These are phyloP conservation scores for Pseudolaguvia tuberculata DNA, from an alignment of 2,113 vertebrate genomes.

Conservation along the genomic window DNA sequence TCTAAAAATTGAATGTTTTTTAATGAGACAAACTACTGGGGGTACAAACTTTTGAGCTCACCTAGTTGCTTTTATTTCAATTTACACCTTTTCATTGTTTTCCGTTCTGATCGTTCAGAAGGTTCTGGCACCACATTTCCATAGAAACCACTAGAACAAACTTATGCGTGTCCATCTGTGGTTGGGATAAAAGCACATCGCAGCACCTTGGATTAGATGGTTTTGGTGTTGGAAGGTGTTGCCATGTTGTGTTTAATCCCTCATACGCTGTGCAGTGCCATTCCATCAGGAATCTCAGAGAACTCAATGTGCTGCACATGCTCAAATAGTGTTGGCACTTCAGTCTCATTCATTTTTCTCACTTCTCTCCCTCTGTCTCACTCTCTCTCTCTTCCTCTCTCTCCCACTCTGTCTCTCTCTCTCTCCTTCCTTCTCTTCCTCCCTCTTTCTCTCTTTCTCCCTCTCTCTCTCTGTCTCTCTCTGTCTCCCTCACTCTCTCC, in stretches of 20 bases:
- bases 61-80: not conserved
- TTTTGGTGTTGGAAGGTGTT: not conserved
- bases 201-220: not conserved
- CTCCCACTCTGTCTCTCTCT: conserved; percentile 54
- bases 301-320: conserved; percentile 16
- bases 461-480: conserved; percentile 54
- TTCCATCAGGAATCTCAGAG: conserved; percentile 35
- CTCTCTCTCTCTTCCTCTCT: conserved; percentile 32
- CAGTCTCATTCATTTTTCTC: conserved; percentile 1
- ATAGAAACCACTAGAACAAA: not conserved
- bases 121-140: not conserved
- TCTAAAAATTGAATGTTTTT: not conserved
- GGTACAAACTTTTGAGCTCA: not conserved
- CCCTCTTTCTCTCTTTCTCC: too few species aligned
- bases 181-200: not conserved
- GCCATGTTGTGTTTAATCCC: not conserved
- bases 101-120: not conserved
- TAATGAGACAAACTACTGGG: not conserved
- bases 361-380: conserved; percentile 39
- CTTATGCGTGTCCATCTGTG: not conserved
- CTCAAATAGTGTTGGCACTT: conserved; percentile 39
- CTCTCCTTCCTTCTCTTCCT: conserved; percentile 12
- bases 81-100: not conserved
- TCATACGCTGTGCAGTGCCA: not conserved
- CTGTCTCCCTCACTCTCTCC: conserved; percentile 58